Base-by-base conservation (phyloP, 2,888 invertebrate genomes). In the Tetragonisca angustula region DNA sequence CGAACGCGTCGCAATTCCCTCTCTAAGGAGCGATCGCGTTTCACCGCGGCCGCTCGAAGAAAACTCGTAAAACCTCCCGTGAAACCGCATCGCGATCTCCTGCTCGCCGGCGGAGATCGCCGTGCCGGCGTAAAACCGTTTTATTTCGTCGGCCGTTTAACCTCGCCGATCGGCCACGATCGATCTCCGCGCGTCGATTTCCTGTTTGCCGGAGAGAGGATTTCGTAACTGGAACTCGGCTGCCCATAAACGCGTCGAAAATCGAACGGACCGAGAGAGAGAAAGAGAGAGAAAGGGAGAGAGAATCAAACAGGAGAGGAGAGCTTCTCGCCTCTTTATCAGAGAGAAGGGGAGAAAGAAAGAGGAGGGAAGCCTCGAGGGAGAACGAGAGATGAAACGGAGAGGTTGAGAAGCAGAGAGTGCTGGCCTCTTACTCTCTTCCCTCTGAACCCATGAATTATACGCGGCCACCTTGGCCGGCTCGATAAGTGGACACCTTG, bases 401-500 rank as follows among this genome's bases (percentile, higher is more conserved):
- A 2, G 24, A 4, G 24, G 50, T 43, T 43, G 6, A n/a, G 43
- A 36, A 17, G 70, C 15, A 54, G 24, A 50, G 36, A 19, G 13
- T 11, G 11, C 36, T 36, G 13, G 27, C 4, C 11, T 6, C n/a
- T 11, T 13, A 36, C n/a, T 54, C 54, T 36, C 36, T 56, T 32
- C 54, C 32, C 21, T 15, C 54, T 54, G 76, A 56, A 62, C 52
- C 70, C 76, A 54, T 62, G 61, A 62, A 70, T 71, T 76, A 71
- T 62, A 52, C 71, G 24, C 70, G 76, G 62, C 76, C 76, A 76
- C 76, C 71, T 76, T 71, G 71, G 65, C 76, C 71, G 71, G n/a
- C 62, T 71, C 76, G 76, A 76, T 76, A 76, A 76, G 76, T 76
- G 76, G 81, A 79, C 79, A 74, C 79, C 80, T 71, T 71, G 75